A percentile compares a stretch with the other conserved stretches of the same genome.
Evolutionary conservation across 2,797 vertebrate species (phyloP).

Genomic region (Lagorchestes hirsutus): DNA sequence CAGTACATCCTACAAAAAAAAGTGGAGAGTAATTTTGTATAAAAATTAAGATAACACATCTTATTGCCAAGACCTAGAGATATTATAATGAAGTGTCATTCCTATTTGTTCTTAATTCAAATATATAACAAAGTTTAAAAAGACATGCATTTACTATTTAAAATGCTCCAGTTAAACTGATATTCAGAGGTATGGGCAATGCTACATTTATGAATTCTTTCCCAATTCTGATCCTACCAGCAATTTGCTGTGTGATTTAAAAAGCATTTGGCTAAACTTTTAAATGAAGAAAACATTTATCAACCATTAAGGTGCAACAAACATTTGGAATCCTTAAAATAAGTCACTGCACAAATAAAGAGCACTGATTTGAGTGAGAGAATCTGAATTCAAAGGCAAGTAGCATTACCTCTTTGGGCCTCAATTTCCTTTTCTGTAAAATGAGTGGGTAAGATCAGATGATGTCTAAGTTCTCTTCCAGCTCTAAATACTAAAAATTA

Average conservation of each 20-base stretch:
- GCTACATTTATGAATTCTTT: background rate
- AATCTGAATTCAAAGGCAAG: background rate
- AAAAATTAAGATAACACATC: background rate
- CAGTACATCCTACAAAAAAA: conserved; percentile 91
- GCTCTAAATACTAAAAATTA: background rate
- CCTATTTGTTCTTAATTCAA: background rate
- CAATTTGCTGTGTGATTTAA: background rate
- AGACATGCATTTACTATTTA: background rate
- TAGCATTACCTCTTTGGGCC: background rate
- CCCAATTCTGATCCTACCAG: background rate
- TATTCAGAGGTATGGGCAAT: background rate
- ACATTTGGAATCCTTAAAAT: background rate
- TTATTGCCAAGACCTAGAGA: background rate
- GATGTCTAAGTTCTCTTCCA: background rate
- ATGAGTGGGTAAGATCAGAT: background rate
- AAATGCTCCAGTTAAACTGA: background rate
- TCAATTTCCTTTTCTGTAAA: background rate
- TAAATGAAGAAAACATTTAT: background rate
- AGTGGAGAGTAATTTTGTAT: background rate
- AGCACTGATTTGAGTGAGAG: background rate
- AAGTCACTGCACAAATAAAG: background rate
- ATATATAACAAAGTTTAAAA: background rate
- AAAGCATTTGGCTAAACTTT: background rate
- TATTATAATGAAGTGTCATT: background rate
- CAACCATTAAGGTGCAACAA: background rate